A percentile compares a stretch with the other conserved stretches of the same genome.
These are phyloP conservation scores for Cricetomys ansorgei DNA, from an alignment of 2,113 vertebrate genomes.

Conservation along the genomic window DNA sequence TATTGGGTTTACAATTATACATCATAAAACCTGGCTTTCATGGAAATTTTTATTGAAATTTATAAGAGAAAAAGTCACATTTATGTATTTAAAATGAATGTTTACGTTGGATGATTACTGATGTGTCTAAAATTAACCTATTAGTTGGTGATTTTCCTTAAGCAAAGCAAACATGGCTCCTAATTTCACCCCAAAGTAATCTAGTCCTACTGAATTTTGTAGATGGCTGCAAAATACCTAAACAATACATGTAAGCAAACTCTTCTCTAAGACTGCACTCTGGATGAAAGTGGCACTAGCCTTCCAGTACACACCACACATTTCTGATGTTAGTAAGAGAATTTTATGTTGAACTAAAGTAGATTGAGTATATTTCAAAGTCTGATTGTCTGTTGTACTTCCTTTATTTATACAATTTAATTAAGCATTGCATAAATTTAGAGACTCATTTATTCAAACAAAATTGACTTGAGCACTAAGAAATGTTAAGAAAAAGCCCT, in stretches of 20 bases:
- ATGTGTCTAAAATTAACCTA: not conserved
- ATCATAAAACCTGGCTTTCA: not conserved
- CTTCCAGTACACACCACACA: not conserved
- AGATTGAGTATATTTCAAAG: not conserved
- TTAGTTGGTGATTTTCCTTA: not conserved
- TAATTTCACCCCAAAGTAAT: not conserved
- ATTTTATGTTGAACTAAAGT: not conserved
- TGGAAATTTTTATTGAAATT: not conserved
- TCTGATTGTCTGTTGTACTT: not conserved
- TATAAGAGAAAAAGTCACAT: not conserved
- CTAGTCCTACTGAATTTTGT: not conserved
- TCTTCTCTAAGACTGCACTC: no score
- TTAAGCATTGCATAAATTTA: not conserved
- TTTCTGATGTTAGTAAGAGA: not conserved
- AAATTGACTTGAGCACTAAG: not conserved
- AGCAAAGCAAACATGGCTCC: not conserved
- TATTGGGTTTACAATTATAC: not conserved
- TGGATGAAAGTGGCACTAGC: no score
- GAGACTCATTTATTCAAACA: slow-evolving; percentile 3
- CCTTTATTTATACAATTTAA: not conserved
- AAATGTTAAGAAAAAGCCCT: not conserved
- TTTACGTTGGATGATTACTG: not conserved
- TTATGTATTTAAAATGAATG: not conserved
- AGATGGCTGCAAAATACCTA: not conserved
- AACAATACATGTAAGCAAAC: not conserved